Evolutionary conservation across 1,140 invertebrate species (phyloP).

Genomic region (Stegodyphus mimosarum): DNA sequence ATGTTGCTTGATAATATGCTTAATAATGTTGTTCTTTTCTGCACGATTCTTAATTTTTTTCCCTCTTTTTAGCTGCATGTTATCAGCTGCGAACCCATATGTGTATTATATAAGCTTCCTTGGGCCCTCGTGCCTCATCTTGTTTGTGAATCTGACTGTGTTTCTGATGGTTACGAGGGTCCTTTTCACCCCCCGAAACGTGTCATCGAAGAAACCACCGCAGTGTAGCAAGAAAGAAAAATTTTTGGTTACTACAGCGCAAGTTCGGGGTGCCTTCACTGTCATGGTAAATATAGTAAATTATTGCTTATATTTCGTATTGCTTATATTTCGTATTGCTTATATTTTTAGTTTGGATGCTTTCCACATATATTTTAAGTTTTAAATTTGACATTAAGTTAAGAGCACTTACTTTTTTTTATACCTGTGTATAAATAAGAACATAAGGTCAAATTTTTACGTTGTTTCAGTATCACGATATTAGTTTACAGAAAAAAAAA

Average conservation of each 20-base stretch:
- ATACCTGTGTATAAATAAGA: no score
- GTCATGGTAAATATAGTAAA: slow-evolving; percentile 67
- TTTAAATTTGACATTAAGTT: no score
- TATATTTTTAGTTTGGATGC: neutral
- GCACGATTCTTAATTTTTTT: no score
- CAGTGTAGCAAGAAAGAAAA: slow-evolving; percentile 32
- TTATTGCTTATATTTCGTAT: no score
- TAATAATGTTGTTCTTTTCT: no score
- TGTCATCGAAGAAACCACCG: slow-evolving; percentile 24
- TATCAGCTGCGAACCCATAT: slow-evolving; percentile 66
- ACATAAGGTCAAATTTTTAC: no score
- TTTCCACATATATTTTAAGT: no score
- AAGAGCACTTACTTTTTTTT: no score
- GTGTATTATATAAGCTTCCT: slow-evolving; percentile 69
- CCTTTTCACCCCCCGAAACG: slow-evolving; percentile 67
- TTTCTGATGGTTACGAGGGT: slow-evolving; percentile 71
- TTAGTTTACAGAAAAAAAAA: no score
- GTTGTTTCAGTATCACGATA: no score
- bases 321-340: no score
- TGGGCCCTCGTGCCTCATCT: slow-evolving; percentile 70
- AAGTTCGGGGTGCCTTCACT: slow-evolving; percentile 72
- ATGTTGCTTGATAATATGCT: no score
- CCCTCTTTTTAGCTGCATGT: slow-evolving; percentile 67
- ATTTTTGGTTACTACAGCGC: slow-evolving; percentile 63
- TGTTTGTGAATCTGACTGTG: slow-evolving; percentile 70